Evolutionary conservation across 2,113 vertebrate species (phyloP).

Genomic region (Phoxinus phoxinus): DNA sequence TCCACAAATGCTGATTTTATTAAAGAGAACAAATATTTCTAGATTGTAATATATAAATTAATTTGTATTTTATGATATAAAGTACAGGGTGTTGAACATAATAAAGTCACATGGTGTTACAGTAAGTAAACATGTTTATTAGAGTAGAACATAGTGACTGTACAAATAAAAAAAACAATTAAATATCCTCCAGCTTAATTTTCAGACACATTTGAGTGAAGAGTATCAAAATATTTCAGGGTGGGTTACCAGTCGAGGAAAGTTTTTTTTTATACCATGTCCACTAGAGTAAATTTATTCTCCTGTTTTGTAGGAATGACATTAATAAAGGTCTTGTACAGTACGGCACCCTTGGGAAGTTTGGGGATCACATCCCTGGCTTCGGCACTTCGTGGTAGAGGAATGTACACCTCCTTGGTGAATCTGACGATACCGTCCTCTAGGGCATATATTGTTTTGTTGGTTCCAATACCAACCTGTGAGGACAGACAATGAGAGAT

Average conservation of each 20-base stretch:
- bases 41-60: not conserved
- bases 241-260: not conserved
- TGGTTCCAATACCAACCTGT: slow-evolving; percentile 91
- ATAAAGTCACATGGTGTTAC: not conserved
- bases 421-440: slow-evolving; percentile 88
- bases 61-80: not conserved
- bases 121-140: slow-evolving; percentile 15
- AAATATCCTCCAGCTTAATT: not conserved
- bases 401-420: slow-evolving; percentile 93
- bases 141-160: not conserved
- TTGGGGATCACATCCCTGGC: slow-evolving; percentile 77
- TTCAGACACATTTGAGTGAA: not conserved
- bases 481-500: not conserved
- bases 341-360: slow-evolving; percentile 84
- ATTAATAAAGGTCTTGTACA: slow-evolving; percentile 95
- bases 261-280: slow-evolving; percentile 79
- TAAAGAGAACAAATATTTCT: not conserved
- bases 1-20: not conserved
- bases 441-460: slow-evolving; percentile 87
- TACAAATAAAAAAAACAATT: slow-evolving; percentile 10
- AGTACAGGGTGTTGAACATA: not conserved
- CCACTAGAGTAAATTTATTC: slow-evolving; percentile 86
- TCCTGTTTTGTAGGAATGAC: slow-evolving; percentile 84
- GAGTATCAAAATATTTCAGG: not conserved
- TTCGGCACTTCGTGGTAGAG: slow-evolving; percentile 77